A percentile compares a stretch with the other conserved stretches of the same genome.
Conservation (phyloP, 2,797 vertebrate genomes). For the Coreius guichenoti region DNA sequence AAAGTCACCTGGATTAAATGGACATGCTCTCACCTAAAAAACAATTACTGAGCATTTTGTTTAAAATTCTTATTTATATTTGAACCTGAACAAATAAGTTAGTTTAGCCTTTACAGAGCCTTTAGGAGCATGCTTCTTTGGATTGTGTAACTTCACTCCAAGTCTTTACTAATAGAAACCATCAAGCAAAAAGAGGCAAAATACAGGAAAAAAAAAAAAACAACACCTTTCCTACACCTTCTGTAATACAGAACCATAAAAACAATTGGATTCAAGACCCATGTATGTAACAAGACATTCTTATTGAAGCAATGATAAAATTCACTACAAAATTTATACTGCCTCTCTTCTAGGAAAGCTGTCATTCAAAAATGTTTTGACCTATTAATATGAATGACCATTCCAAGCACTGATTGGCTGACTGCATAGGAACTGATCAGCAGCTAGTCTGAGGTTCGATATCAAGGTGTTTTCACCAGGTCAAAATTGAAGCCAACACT, state of each 20-base stretch:
- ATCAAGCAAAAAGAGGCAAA: constrained; percentile 17
- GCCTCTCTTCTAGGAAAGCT: constrained; percentile 57
- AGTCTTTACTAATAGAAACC: constrained; percentile 42
- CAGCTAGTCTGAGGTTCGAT: constrained; percentile 67
- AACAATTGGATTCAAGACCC: neutral
- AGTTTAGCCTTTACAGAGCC: constrained; percentile 56
- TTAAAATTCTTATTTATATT: neutral
- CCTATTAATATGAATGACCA: constrained; percentile 51
- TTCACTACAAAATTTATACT: constrained; percentile 47
- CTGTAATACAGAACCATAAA: constrained; percentile 23
- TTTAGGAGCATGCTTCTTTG: constrained; percentile 55
- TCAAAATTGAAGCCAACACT: constrained; percentile 31
- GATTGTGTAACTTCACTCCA: constrained; percentile 55
- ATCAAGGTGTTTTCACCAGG: constrained; percentile 61
- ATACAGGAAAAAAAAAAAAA: constrained; percentile 47
- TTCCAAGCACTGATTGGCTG: constrained; percentile 60
- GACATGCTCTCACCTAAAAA: neutral
- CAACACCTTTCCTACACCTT: constrained; percentile 50
- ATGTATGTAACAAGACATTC: neutral
- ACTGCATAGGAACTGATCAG: constrained; percentile 62
- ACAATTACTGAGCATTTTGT: neutral
- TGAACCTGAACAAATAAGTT: constrained; percentile 35
- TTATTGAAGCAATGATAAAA: neutral
- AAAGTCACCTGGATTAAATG: neutral
- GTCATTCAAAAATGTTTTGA: constrained; percentile 56